Evolutionary conservation across 2,797 vertebrate species (phyloP).

Genomic region (Poecile montanus): DNA sequence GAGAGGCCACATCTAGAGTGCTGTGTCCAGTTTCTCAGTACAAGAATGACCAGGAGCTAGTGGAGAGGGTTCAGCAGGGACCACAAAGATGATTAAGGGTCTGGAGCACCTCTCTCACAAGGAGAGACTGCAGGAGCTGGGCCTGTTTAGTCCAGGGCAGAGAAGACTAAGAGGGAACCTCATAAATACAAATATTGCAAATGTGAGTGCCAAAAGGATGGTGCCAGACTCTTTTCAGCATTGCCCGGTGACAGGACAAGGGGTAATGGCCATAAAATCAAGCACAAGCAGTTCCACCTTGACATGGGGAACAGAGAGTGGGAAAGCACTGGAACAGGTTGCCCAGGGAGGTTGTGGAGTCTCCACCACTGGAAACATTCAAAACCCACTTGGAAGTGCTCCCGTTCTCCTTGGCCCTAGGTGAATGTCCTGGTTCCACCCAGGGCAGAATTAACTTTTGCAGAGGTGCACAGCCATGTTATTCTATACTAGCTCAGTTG

Average conservation of each 20-base stretch:
- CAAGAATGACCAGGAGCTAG: background rate
- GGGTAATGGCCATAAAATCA: background rate
- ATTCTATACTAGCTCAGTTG: background rate
- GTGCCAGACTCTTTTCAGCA: background rate
- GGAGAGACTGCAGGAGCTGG: background rate
- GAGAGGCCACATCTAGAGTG: background rate
- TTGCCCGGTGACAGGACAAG: background rate
- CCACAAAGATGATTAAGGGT: background rate
- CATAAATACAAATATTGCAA: background rate
- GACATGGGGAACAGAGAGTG: background rate
- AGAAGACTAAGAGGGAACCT: background rate
- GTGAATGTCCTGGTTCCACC: background rate
- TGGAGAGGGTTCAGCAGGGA: background rate
- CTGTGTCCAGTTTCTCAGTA: background rate
- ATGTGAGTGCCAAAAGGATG: background rate
- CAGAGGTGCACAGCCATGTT: background rate
- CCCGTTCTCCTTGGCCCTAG: background rate
- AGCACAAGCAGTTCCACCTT: background rate
- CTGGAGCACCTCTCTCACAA: background rate
- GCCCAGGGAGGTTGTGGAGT: background rate
- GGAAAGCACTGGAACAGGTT: background rate
- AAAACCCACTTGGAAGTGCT: background rate
- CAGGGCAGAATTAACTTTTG: background rate
- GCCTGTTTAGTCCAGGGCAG: background rate
- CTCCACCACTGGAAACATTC: background rate